These are phyloP conservation scores for Zapornia atra DNA, from an alignment of 2,113 vertebrate genomes.

Conservation along the genomic window DNA sequence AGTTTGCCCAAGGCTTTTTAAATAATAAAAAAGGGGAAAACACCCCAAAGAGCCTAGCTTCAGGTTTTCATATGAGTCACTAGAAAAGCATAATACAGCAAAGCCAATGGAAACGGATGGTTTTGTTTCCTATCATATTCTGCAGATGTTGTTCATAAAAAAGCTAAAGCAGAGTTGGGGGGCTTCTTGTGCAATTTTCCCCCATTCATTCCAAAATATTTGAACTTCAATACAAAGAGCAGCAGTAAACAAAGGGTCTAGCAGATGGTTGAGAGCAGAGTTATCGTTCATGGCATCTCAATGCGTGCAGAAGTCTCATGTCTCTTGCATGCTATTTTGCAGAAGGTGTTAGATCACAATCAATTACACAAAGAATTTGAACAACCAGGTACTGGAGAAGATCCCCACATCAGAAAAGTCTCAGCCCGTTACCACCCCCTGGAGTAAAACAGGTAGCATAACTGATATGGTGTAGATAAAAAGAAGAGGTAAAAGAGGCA, in stretches of 20 bases:
- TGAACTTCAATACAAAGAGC: constrained; percentile 7
- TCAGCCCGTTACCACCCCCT: background rate
- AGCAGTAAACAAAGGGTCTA: constrained; percentile 28
- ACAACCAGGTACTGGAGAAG: background rate
- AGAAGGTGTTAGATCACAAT: constrained; percentile 49
- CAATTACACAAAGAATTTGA: constrained; percentile 13
- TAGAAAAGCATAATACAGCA: background rate
- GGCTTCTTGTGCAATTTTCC: background rate
- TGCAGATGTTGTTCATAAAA: constrained; percentile 31
- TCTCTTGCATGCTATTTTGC: constrained; percentile 40
- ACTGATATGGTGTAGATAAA: background rate
- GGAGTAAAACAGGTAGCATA: background rate
- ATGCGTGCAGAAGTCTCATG: constrained; percentile 9
- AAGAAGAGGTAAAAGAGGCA: background rate
- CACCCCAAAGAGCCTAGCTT: background rate
- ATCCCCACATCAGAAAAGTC: constrained; percentile 41
- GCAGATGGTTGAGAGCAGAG: background rate
- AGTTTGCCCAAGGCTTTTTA: background rate
- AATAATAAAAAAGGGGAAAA: background rate
- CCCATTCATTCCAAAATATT: constrained; percentile 8
- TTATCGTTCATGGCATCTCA: constrained; percentile 31
- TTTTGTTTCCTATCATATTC: background rate
- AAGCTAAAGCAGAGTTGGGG: background rate
- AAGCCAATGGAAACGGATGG: constrained; percentile 17
- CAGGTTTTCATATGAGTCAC: background rate